These are phyloP conservation scores for Clarias pachynema DNA, from an alignment of 2,797 vertebrate species.

Conservation along the genomic window DNA sequence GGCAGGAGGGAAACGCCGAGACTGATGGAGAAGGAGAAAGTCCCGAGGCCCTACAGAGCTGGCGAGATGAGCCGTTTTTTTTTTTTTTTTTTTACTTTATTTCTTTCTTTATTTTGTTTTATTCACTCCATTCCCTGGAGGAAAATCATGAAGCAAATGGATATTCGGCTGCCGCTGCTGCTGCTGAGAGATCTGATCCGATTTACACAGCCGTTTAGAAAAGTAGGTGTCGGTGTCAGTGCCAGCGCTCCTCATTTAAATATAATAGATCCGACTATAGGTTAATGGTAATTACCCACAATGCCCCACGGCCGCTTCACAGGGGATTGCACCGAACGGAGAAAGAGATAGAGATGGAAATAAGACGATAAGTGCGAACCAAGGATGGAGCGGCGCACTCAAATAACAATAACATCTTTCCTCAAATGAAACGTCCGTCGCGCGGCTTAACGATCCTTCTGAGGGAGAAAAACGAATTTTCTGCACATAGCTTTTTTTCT, in stretches of 20 bases:
- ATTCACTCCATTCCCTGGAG: constrained; percentile 27
- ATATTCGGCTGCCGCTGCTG: neutral
- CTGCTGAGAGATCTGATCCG: constrained; percentile 11
- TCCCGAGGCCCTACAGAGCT: neutral
- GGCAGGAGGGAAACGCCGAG: neutral
- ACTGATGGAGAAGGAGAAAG: constrained; percentile 12
- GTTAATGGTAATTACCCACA: constrained; percentile 46
- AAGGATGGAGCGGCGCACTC: neutral
- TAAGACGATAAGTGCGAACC: neutral
- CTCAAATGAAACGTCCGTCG: constrained; percentile 26
- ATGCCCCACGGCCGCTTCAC: constrained; percentile 27
- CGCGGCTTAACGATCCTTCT: neutral
- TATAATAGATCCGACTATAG: constrained; percentile 36
- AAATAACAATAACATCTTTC: constrained; percentile 27
- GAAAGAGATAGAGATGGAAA: constrained; percentile 11
- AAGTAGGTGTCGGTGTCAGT: constrained; percentile 13
- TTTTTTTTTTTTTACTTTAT: neutral
- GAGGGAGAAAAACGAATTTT: neutral
- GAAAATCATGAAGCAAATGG: neutral
- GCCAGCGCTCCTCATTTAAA: constrained; percentile 21
- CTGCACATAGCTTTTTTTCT: neutral
- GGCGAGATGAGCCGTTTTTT: neutral
- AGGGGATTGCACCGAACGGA: neutral
- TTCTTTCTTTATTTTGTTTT: constrained; percentile 22
- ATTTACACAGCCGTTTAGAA: constrained; percentile 24